Base-by-base conservation (phyloP, 2,113 vertebrate genomes). In the Epinephelus fuscoguttatus region DNA sequence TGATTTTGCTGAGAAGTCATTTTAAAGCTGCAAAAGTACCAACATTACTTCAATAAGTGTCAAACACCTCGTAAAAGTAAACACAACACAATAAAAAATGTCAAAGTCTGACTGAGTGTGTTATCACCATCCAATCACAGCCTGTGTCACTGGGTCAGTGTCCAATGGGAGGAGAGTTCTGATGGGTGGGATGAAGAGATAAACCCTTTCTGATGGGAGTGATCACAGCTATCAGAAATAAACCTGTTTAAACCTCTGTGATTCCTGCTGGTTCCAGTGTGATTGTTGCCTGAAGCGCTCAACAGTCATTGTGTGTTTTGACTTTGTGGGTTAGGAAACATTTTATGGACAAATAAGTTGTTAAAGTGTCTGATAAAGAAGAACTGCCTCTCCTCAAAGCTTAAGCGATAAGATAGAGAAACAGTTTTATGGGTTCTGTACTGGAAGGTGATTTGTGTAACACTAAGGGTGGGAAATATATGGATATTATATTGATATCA, bases 121-220 rank as follows among this genome's bases (percentile, higher is more conserved):
- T 75, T 30, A 74, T 84, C 78, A 67, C 3, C 53, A 61, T 64
- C 68, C 68, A 82, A 69, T 78, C 75, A 71, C 71, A 72, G 55
- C 14, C 25, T 6, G 6, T 11, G 49, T 40, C 3, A 56, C 49
- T 49, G 63, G 52, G 19, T 69, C 68, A 56, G 62, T 9, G 21
- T 30, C 76, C 81, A 75, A 68, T 68, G n/a, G n/a, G 7, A 23
- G 52, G 27, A 18, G 17, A 72, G 63, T 60, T 75, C 7, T 71
- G 70, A 71, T 45, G 42, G 42, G 42, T 12, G 42, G 42, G 42
- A 12, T 45, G 42, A 84, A 73, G 61, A 82, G 75, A 76, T 76
- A 68, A 62, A n/a, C 13, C 12, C 2, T 66, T 11, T 14, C 40
- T 40, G 23, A 49, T 23, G 6, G 49, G 17, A 45, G 23, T 40